Percentiles rank a stretch among this genome's conserved stretches.
Conservation (phyloP, 2,113 vertebrate species). For the Smithornis capensis region DNA sequence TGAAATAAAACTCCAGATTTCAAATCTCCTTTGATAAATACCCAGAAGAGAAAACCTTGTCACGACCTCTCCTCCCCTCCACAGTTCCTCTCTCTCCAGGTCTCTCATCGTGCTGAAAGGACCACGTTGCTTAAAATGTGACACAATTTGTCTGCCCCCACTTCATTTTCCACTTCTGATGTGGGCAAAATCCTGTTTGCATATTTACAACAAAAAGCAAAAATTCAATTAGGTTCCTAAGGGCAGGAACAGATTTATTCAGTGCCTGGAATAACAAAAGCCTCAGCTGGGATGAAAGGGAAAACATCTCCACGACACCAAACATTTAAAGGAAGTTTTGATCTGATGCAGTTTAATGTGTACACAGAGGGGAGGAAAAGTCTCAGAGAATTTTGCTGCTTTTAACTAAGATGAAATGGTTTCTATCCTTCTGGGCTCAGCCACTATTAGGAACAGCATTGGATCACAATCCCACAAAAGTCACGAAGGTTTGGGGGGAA, state of each 20-base stretch:
- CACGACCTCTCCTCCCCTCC: neutral
- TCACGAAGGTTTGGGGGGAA: neutral
- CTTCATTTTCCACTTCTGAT: neutral
- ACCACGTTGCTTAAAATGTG: neutral
- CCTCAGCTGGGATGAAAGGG: neutral
- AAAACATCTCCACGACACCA: neutral
- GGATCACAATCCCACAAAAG: neutral
- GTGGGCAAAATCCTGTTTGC: neutral
- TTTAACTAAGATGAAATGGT: constrained; percentile 11
- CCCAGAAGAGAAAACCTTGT: neutral
- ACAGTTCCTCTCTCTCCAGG: neutral
- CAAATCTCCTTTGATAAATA: neutral
- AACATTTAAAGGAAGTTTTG: neutral
- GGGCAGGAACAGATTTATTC: constrained; percentile 7
- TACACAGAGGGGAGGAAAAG: neutral
- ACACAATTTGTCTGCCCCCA: neutral
- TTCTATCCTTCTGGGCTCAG: neutral
- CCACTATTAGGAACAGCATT: neutral
- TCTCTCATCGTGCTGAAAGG: neutral
- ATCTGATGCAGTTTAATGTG: neutral
- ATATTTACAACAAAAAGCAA: neutral
- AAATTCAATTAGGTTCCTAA: neutral
- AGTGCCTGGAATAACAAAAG: constrained; percentile 17
- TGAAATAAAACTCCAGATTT: neutral
- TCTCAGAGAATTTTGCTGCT: neutral